Conservation (phyloP, 2,888 invertebrate genomes). For the Nudaria mundana region DNA sequence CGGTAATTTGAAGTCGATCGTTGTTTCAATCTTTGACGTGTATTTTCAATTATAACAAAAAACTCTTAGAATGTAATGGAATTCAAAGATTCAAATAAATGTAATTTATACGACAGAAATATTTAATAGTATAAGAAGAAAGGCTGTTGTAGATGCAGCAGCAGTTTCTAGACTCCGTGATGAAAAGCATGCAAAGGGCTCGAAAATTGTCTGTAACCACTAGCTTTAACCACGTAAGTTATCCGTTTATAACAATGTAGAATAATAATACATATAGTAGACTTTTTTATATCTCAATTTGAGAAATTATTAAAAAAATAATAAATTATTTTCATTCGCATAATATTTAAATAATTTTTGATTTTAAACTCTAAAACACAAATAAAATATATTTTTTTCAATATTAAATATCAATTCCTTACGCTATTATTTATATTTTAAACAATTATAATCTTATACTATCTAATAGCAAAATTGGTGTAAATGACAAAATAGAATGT, state of each 20-base stretch:
- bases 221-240: too few species aligned
- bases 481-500: constrained; percentile 20
- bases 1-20: too few species aligned
- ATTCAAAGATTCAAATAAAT: too few species aligned
- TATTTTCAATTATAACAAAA: too few species aligned
- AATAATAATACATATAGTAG: constrained; percentile 20
- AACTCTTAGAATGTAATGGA: too few species aligned
- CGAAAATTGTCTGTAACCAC: too few species aligned
- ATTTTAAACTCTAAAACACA: constrained; percentile 24
- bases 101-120: too few species aligned
- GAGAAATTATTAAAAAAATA: constrained; percentile 24
- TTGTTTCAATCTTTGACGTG: too few species aligned
- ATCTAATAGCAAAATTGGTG: constrained; percentile 39
- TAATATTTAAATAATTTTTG: constrained; percentile 12
- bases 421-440: constrained; percentile 23
- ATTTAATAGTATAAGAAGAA: too few species aligned
- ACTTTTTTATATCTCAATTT: constrained; percentile 31
- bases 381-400: constrained; percentile 12
- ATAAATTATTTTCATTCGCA: constrained; percentile 23
- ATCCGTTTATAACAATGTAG: constrained; percentile 8
- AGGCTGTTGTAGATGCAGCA: too few species aligned
- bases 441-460: constrained; percentile 29
- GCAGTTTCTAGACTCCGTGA: too few species aligned
- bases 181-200: too few species aligned
- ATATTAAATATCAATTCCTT: constrained; percentile 33